phyloP scores from a whole-genome alignment of 2,888 invertebrate species.

The Tipula confusa region DNA sequence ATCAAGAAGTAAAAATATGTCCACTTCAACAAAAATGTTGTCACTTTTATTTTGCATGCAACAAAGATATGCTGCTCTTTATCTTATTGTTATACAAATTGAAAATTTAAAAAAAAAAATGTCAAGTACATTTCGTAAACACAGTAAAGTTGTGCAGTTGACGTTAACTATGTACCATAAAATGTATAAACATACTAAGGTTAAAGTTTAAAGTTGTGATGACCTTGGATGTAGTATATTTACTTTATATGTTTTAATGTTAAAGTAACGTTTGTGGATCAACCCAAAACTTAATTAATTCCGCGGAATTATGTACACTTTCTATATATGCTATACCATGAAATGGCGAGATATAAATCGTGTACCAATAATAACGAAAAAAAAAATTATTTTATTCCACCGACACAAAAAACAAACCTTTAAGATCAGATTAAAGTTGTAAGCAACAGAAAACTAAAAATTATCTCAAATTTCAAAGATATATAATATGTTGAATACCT shows the following conservation, averaged over 20 bases:
- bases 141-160: background rate
- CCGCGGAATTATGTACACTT: background rate
- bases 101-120: background rate
- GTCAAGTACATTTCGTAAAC: background rate
- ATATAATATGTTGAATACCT: no score
- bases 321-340: background rate
- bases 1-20: background rate
- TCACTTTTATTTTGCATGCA: background rate
- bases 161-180: background rate
- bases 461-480: background rate
- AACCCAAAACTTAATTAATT: background rate
- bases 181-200: background rate
- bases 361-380: background rate
- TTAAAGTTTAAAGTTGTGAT: background rate
- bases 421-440: background rate
- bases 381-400: background rate
- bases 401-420: background rate
- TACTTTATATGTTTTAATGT: no score
- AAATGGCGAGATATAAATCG: background rate
- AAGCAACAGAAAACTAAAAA: background rate
- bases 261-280: no score
- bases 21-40: background rate
- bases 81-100: background rate
- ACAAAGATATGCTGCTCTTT: conserved; percentile 3
- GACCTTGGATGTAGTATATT: background rate